phyloP scores from a whole-genome alignment of 2,113 vertebrate species.

The Pollachius pollachius region DNA sequence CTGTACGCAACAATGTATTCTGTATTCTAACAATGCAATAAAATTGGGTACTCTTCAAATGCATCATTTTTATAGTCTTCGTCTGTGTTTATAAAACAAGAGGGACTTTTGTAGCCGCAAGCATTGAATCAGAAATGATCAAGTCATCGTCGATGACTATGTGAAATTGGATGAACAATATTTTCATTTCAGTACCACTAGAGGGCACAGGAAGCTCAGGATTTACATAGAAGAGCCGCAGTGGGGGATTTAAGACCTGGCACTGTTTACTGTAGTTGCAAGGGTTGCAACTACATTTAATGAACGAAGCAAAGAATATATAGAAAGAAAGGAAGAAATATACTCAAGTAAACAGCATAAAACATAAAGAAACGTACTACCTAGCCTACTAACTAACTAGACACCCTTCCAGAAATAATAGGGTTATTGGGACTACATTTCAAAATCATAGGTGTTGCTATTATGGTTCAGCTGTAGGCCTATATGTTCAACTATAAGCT shows the following conservation, averaged over 20 bases:
- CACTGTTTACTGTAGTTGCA: not conserved
- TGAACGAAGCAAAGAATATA: no score
- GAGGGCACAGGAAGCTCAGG: conserved; percentile 41
- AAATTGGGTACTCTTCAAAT: conserved; percentile 46
- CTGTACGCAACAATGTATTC: conserved; percentile 16
- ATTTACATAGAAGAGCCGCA: conserved; percentile 10
- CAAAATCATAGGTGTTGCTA: no score
- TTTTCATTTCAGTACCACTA: conserved; percentile 44
- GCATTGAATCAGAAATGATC: not conserved
- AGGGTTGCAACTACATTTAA: not conserved
- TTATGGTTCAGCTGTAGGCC: no score
- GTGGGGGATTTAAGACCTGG: not conserved
- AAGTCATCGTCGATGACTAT: no score
- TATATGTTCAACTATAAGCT: no score
- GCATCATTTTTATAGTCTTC: not conserved
- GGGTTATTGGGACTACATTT: no score
- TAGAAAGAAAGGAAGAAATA: no score
- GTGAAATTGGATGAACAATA: not conserved
- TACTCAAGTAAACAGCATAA: no score
- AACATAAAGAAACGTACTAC: no score
- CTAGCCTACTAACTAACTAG: no score
- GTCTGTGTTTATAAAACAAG: not conserved
- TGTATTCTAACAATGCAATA: conserved; percentile 54
- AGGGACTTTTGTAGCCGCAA: not conserved
- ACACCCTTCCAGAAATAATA: no score